Percentiles rank a stretch among this genome's conserved stretches.
Conservation (phyloP, 2,113 vertebrate genomes). For the Bucco capensis region DNA sequence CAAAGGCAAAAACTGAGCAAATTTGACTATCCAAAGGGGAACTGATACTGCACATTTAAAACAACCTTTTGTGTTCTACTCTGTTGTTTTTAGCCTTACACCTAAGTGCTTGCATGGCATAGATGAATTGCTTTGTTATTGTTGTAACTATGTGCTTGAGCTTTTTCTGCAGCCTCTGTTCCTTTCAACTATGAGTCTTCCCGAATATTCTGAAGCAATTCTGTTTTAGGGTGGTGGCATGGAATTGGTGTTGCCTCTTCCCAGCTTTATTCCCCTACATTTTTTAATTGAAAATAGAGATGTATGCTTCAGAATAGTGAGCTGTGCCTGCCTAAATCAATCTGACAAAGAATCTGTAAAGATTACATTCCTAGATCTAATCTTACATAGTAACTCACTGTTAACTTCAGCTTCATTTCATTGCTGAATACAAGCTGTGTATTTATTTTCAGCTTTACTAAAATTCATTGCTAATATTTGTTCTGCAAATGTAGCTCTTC, state of each 20-base stretch:
- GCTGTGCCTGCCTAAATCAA: conserved; percentile 81
- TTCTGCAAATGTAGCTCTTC: not conserved
- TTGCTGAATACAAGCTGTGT: conserved; percentile 5
- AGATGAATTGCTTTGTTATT: conserved; percentile 71
- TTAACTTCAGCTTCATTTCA: conserved; percentile 29
- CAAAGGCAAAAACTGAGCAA: not conserved
- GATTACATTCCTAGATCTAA: conserved; percentile 35
- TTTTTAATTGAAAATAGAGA: conserved; percentile 85
- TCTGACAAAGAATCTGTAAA: not conserved
- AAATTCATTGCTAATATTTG: conserved; percentile 5
- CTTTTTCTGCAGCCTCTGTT: conserved; percentile 89
- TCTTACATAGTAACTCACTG: not conserved
- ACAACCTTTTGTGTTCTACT: conserved; percentile 64
- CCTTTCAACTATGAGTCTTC: conserved; percentile 88
- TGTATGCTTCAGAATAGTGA: conserved; percentile 90
- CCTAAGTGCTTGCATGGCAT: conserved; percentile 80
- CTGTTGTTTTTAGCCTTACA: conserved; percentile 72
- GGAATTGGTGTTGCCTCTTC: conserved; percentile 99
- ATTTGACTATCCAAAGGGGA: not conserved
- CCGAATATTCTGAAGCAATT: conserved; percentile 99
- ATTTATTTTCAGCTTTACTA: conserved; percentile 8
- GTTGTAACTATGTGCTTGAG: conserved; percentile 85
- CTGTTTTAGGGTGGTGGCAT: conserved; percentile 99
- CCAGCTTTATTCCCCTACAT: conserved; percentile 88
- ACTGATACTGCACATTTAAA: conserved; percentile 79